phyloP scores from a whole-genome alignment of 2,888 invertebrate species.

The Tenthredo distinguenda region DNA sequence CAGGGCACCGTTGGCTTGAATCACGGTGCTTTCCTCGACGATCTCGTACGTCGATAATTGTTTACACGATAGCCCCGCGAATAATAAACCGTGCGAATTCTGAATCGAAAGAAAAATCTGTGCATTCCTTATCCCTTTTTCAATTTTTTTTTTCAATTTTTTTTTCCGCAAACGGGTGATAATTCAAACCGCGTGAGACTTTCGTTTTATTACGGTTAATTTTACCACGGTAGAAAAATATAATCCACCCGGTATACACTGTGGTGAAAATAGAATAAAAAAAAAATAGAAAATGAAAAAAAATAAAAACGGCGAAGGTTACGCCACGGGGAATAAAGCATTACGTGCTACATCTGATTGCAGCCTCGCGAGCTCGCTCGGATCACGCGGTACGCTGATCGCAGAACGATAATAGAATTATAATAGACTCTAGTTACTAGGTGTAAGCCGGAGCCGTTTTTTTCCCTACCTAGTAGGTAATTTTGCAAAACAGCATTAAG shows the following conservation, averaged over 20 bases:
- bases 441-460: constrained; percentile 4
- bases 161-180: background rate
- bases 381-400: constrained; percentile 36
- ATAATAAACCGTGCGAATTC: constrained; percentile 15
- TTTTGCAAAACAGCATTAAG: constrained; percentile 31
- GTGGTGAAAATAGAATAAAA: background rate
- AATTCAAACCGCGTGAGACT: background rate
- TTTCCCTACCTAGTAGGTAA: background rate
- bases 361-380: background rate
- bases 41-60: background rate
- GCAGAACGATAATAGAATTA: constrained; percentile 45
- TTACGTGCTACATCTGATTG: constrained; percentile 47
- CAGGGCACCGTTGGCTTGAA: constrained; percentile 22
- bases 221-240: background rate
- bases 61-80: background rate
- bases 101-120: background rate
- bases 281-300: background rate
- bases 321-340: constrained; percentile 25
- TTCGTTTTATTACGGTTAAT: background rate
- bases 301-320: background rate
- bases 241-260: background rate
- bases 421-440: constrained; percentile 41
- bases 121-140: background rate
- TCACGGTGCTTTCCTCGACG: background rate
- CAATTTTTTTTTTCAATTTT: background rate